Evolutionary conservation across 53 echinoderm and acorn worm species (phyloP), one percentile per base, ranked within the genome.

Genomic region (Holothuria leucospilota): DNA sequence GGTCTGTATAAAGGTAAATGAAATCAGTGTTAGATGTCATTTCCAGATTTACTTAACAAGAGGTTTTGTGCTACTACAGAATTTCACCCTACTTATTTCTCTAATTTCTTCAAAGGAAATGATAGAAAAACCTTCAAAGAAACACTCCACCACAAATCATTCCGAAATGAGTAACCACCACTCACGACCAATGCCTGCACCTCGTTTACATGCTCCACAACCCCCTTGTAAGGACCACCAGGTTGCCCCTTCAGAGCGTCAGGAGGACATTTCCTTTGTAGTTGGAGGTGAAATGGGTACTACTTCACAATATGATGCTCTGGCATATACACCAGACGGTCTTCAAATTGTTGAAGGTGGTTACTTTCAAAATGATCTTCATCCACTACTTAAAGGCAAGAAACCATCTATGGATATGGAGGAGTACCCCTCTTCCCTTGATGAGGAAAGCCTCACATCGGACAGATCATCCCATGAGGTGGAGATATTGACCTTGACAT

Each of bases 131-230:
- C 18, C 56, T 18, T 18, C 15, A 12, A 56, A 56, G 18, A 56
- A 56, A 16, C 56, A 56, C 56, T 56, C 4, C 14, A 18, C 56
- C 56, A 16, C 56, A 56, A 56, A 9, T 56, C 56, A 56, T 16
- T 56, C 56, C 16, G 56, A 56, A 56, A 1, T 18, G 3, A 56
- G 14, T 25, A 29, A 16, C 58, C 79, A 78, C 59, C 79, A 78
- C 58, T 27, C 79, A 18, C 2, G 79, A 58, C 79, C 79, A 26
- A 24, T 78, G 60, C 79, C 79, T 15, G 79, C 79, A 23, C 79
- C 79, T 58, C 79, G 79, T 26, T 27, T 59, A 53, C 20, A 46
- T 46, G 42, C 72, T 23, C 72, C 72, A 49, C 34, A 72, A 41
- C 40, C 5, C 2, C 71, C 34, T 40, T 39, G 34, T 40, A 70